Evolutionary conservation across 1,140 invertebrate species (phyloP).

Genomic region (Drosophila busckii): DNA sequence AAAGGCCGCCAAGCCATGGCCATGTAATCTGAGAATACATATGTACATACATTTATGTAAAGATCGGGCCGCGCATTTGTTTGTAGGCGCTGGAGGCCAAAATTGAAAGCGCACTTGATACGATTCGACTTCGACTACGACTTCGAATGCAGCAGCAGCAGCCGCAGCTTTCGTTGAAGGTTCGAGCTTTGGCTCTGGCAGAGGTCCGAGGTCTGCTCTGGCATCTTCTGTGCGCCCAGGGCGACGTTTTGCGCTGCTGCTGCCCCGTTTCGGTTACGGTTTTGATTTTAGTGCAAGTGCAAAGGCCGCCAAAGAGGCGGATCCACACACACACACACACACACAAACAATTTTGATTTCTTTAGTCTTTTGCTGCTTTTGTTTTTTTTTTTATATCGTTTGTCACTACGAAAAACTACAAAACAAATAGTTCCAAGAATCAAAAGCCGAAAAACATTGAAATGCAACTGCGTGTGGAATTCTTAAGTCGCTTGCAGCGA

Average conservation of each 20-base stretch:
- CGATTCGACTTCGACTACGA: constrained; percentile 17
- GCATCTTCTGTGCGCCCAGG: constrained; percentile 5
- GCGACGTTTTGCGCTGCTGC: constrained; percentile 17
- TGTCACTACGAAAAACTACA: constrained; percentile 6
- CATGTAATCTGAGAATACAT: no score
- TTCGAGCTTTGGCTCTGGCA: background rate
- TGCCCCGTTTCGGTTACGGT: constrained; percentile 11
- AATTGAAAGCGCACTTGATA: constrained; percentile 51
- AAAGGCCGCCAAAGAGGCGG: constrained; percentile 3
- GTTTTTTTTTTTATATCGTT: constrained; percentile 6
- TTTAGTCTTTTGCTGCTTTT: constrained; percentile 15
- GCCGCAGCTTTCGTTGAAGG: background rate
- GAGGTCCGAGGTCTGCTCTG: background rate
- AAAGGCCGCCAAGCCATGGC: no score
- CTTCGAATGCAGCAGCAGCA: background rate
- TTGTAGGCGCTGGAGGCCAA: constrained; percentile 36
- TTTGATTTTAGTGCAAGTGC: no score
- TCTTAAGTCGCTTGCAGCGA: constrained; percentile 30
- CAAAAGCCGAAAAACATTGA: constrained; percentile 39
- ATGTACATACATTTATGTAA: no score
- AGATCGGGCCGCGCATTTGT: background rate
- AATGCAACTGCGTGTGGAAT: constrained; percentile 67
- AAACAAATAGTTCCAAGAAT: constrained; percentile 51
- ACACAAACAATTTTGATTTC: constrained; percentile 27
- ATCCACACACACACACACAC: constrained; percentile 13